Evolutionary conservation across 2,113 vertebrate genomes (phyloP), one percentile per base, ranked within the genome.

Genomic region (Xiphophorus maculatus): DNA sequence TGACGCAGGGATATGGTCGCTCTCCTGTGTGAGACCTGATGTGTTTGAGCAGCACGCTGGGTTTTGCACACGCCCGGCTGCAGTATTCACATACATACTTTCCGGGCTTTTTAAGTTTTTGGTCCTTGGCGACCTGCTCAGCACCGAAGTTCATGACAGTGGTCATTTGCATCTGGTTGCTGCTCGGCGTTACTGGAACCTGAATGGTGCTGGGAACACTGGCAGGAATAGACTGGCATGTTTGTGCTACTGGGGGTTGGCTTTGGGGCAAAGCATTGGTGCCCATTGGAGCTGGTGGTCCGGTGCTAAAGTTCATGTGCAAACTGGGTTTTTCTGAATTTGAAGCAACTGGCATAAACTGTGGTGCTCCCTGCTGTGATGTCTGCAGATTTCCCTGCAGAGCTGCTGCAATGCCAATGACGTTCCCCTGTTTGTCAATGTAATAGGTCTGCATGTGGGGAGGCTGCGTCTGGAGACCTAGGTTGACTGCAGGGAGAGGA

Each of bases 1-100:
- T 99, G 67, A 98, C 94, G 83, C 98, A 99, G 30, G 98, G 98
- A 82, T 99, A 99, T 0, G 98, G 98, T 28, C 98, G 94, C 81
- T 99, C 98, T 68, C 98, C 98, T 1, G 98, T 99, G 92, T 99
- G 98, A 69, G 98, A 99, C 77, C 98, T 93, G 83, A 99, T 98
- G 83, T 99, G 98, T 93, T 99, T 99, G 60, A 98, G 93, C 80
- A 99, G 95, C 83, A 99, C 98, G 8, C 97, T 98, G 33, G 98
- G 98, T 81, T 99, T 99, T 70, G 98, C 98, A 88, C 98, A 99
- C 8, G 97, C 96, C 80, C 98, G 92, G 64, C 89, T 96, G 83
- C 98, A 99, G 84, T 98, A 99, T 73, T 98, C 96, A 82, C 98
- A 99, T 44, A 99, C 96, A 0, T 99, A 99, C 63, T 98, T 99